These are phyloP conservation scores for Luidia sarsii DNA, from an alignment of 53 echinoderm and acorn worm species.

Conservation along the genomic window DNA sequence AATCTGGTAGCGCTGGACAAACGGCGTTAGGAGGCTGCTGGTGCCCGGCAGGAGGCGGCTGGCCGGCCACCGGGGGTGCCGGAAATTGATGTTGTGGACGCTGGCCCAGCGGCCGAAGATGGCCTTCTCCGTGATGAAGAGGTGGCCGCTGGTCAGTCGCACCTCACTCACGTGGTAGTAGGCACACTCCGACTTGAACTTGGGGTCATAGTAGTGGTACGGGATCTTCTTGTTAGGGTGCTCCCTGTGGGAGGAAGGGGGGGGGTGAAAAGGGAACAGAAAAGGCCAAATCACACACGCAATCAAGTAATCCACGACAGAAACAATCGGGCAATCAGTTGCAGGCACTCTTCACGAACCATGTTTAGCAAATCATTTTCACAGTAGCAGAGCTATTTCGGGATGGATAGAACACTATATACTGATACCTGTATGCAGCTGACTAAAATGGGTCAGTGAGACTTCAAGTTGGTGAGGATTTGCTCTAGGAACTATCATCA, in stretches of 20 bases:
- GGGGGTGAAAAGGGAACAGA: no score
- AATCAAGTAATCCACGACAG: no score
- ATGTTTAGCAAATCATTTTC: no score
- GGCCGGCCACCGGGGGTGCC: constrained; percentile 72
- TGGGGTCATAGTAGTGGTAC: constrained; percentile 92
- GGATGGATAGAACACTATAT: no score
- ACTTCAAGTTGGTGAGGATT: no score
- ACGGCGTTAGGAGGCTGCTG: constrained; percentile 74
- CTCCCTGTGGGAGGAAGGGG: constrained; percentile 72
- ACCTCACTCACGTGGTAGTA: constrained; percentile 94
- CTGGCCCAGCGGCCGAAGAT: constrained; percentile 90
- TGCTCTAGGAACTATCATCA: no score
- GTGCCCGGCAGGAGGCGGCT: constrained; percentile 39
- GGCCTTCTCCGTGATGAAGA: constrained; percentile 98
- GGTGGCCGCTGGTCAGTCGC: constrained; percentile 81
- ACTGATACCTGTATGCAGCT: no score
- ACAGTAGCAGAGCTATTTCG: no score
- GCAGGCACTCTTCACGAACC: no score
- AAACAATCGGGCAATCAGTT: no score
- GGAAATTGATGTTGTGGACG: constrained; percentile 82
- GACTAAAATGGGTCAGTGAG: no score
- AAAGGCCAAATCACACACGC: no score
- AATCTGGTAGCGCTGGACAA: constrained; percentile 81
- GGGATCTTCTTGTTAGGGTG: constrained; percentile 88
- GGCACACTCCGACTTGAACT: constrained; percentile 76